A percentile compares a stretch with the other conserved stretches of the same genome.
Conservation (phyloP, 2,797 vertebrate genomes). For the Protosalanx chinensis region DNA sequence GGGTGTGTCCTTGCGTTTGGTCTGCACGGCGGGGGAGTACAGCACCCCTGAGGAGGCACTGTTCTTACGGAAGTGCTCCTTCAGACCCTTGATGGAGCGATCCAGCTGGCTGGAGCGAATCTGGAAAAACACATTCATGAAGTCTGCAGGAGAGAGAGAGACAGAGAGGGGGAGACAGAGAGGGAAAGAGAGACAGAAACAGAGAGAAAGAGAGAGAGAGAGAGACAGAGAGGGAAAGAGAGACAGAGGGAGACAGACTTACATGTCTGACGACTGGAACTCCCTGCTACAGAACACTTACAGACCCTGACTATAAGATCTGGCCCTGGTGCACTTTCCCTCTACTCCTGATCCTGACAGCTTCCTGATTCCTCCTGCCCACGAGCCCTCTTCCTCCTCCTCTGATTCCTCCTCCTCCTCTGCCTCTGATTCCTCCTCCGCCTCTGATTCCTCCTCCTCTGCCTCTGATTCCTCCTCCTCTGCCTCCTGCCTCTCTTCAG, state of each 20-base stretch:
- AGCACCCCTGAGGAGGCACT: conserved; percentile 86
- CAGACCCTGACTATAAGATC: not conserved
- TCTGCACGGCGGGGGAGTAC: conserved; percentile 93
- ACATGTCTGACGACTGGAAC: not conserved
- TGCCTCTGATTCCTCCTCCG: not conserved
- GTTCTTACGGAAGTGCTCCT: conserved; percentile 97
- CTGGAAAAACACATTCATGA: conserved; percentile 99
- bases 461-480: not conserved
- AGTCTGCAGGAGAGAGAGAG: conserved; percentile 73
- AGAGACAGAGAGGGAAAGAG: not conserved
- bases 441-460: not conserved
- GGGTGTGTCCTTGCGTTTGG: conserved; percentile 96
- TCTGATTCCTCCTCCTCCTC: not conserved
- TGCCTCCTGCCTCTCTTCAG: not conserved
- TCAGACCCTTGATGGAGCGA: conserved; percentile 93
- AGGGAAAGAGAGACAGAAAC: conserved; percentile 12
- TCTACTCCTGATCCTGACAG: not conserved
- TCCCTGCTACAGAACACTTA: conserved; percentile 3
- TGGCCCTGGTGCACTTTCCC: not conserved
- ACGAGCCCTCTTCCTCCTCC: not conserved
- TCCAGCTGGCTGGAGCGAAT: conserved; percentile 94
- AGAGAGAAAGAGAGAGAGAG: conserved; percentile 1
- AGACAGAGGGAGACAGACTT: not conserved
- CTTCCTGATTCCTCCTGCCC: conserved; percentile 21
- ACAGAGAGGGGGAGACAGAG: not conserved